Base-by-base conservation (phyloP, 2,113 vertebrate genomes). In the Coturnix japonica region DNA sequence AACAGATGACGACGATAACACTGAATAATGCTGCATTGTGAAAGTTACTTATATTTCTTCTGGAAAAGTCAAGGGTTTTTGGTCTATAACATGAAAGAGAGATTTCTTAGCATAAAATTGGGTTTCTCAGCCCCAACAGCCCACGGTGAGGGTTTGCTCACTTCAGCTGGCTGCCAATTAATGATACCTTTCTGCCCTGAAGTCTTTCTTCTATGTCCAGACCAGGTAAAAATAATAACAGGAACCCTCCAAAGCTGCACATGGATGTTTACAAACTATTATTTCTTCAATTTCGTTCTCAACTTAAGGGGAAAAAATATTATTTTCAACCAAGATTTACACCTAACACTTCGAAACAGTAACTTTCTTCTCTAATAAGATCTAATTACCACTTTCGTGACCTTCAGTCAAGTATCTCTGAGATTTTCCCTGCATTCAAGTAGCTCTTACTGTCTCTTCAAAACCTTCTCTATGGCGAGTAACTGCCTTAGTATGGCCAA, bases 41-140 rank as follows among this genome's bases (percentile, higher is more conserved):
- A 79, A 87, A 60, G 87, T 87, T 59, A 74, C 73, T 90, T 75
- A 37, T 43, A 46, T 89, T 83, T 95, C 91, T 73, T 86, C 65
- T 63, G 77, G 94, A 80, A 86, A 87, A 95, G 65, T 88, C 90
- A 71, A 79, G 87, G 17, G 82, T 76, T 87, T 83, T 90, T 69
- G 84, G 85, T 85, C 84, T 87, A 69, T 79, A 87, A 90, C 28
- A 86, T 28, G 81, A 96, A 96, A 93, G 73, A 89, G 92, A 83
- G 89, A 82, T 94, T 93, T 95, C 91, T 93, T 90, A 90, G 84
- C 80, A 85, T 67, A 93, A 95, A 95, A 94, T 74, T 78, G 79
- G 83, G 83, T 78, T 91, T 81, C 9, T 63, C 85, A 90, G 75
- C 75, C 80, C 63, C 70, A 59, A 46, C 54, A 70, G 65, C 56